Evolutionary conservation across 2,888 invertebrate genomes (phyloP), one percentile per base, ranked within the genome.

Genomic region (Dione vanillae): DNA sequence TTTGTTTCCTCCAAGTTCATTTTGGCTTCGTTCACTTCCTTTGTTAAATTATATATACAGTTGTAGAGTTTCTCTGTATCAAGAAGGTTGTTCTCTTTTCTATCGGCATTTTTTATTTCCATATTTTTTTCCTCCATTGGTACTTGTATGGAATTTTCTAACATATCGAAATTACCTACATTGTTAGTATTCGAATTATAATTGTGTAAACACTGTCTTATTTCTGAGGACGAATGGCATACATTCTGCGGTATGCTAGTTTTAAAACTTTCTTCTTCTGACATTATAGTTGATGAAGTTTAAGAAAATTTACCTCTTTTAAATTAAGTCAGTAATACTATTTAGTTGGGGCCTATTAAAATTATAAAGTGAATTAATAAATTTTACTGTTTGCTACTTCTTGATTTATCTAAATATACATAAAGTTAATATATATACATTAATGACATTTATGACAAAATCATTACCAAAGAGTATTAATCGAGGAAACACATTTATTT

Each of bases 41-140:
- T 77, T 70, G 81, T 83, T 16, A 90, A 73, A 65, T 75, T 81
- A 12, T 84, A 80, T 6, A 85, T 75, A 11, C 89, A 86, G 67
- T 79, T 75, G 71, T 81, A 79, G 0, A 85, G 75, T 65, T 70
- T 54, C n/a, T 62, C 64, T 9, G 27, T 65, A 41, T 72, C 74
- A 64, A 59, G 69, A 6, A 20, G 6, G 27, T 8, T 68, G 47
- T 68, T 62, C 52, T 76, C 20, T 68, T 79, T 80, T 40, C 79
- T 83, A 59, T 76, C 80, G 72, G 78, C 80, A 65, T 80, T 80
- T 5, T 81, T 76, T 7, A 89, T 78, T 75, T 88, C 87, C 80
- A 90, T 91, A 1, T 90, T 87, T 43, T 89, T 83, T 5, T 91
- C 85, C 79, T 91, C 91, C 1, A 91, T 86, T 1, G 90, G 87